Percentiles rank a stretch among this genome's conserved stretches.
Evolutionary conservation across 2,113 vertebrate species (phyloP).

Genomic region (Apistogramma diplotaenia): DNA sequence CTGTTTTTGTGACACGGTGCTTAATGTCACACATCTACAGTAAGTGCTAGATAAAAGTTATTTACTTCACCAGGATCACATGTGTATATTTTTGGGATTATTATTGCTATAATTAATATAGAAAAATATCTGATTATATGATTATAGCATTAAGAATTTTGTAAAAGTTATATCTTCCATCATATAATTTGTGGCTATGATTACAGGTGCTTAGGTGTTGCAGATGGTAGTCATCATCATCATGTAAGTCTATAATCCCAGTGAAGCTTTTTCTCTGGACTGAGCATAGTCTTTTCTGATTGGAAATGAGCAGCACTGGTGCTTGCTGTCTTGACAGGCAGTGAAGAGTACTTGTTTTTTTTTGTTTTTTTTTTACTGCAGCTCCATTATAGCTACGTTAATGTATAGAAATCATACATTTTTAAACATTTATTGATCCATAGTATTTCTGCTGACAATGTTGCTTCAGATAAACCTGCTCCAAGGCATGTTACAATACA

Average conservation of each 20-base stretch:
- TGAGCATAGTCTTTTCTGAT: constrained; percentile 8
- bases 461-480: background rate
- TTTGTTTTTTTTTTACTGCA: too few species aligned
- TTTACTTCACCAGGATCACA: background rate
- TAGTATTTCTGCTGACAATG: background rate
- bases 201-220: constrained; percentile 11
- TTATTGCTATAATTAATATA: background rate
- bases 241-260: constrained; percentile 26
- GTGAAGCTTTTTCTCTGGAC: background rate
- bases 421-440: background rate
- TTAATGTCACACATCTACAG: background rate
- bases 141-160: background rate
- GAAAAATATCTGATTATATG: background rate
- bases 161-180: constrained; percentile 5
- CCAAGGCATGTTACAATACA: background rate
- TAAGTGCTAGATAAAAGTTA: background rate
- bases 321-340: background rate
- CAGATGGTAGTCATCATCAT: constrained; percentile 28
- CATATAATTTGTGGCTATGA: background rate
- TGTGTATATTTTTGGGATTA: background rate
- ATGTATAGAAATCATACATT: background rate
- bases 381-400: background rate
- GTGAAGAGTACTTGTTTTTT: too few species aligned
- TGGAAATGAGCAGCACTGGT: background rate
- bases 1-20: background rate